phyloP scores from a whole-genome alignment of 2,888 invertebrate genomes.

The Adela reaumurella region DNA sequence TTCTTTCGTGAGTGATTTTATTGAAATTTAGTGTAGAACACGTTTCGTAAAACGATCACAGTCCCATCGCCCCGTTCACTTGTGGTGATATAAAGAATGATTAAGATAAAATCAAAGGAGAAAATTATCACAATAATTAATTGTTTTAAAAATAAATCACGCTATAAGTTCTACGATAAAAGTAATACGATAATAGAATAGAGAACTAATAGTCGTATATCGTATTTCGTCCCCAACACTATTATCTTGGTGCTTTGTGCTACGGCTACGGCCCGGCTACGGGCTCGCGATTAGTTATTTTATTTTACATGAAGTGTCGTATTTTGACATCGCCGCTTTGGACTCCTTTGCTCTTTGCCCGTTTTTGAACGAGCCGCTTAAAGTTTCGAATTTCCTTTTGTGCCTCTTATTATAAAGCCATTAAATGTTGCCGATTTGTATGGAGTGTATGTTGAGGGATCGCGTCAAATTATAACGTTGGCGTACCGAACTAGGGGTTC shows the following conservation, averaged over 20 bases:
- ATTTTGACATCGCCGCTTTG: background rate
- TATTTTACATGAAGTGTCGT: background rate
- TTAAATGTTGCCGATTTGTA: background rate
- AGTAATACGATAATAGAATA: background rate
- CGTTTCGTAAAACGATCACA: too few relatives aligned
- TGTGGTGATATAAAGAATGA: too few relatives aligned
- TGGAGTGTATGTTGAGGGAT: too few relatives aligned
- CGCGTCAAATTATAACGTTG: too few relatives aligned
- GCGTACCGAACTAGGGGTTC: too few relatives aligned
- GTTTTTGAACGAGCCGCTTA: background rate
- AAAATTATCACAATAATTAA: too few relatives aligned
- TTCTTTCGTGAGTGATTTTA: too few relatives aligned
- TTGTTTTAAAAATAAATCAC: too few relatives aligned
- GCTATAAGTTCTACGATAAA: too few relatives aligned
- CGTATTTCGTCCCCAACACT: background rate
- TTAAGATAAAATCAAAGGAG: too few relatives aligned
- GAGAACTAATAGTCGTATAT: background rate
- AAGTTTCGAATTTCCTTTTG: background rate
- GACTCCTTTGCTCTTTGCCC: background rate
- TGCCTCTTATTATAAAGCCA: background rate
- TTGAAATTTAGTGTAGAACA: too few relatives aligned
- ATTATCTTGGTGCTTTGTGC: background rate
- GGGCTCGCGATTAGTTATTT: background rate
- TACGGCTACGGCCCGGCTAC: background rate
- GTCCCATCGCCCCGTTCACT: too few relatives aligned